Evolutionary conservation across 2,888 invertebrate genomes (phyloP), one percentile per base, ranked within the genome.

Genomic region (Apamea crenata): DNA sequence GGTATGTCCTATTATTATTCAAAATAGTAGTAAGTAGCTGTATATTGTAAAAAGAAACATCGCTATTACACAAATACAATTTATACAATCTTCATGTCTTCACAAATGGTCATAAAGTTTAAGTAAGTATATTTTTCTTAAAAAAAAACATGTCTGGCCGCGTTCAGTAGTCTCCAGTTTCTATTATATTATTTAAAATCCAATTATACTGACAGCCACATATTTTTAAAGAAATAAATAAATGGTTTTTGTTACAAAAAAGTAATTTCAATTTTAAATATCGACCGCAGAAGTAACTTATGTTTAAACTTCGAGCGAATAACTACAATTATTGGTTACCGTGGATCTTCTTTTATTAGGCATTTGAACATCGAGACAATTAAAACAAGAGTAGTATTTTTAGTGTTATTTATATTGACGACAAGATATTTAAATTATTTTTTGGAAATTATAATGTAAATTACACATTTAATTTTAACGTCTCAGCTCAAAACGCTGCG

Each of bases 131-230:
- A 5, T 0, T 53, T 61, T 80, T 56, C 5, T 47, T 29, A 16
- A 29, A 74, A 81, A 65, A 71, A 81, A 69, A 81, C 53, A 36
- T n/a, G 68, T 29, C 16, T 36, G 44, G 6, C 44, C 10, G 29
- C 25, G 29, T 81, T 50, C 61, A 76, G 56, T 40, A 29, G 53
- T 68, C 61, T 29, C 75, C 61, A 75, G 75, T 75, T 76, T 76
- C 36, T 76, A 40, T 69, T 53, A n/a, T 59, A 79, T 36, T 70
- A 66, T 83, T 72, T 75, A 50, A 80, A 72, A 75, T 65, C 29
- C 80, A 84, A 84, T 80, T 84, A 84, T n/a, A 29, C n/a, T 68
- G 85, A 74, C 78, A 66, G 59, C 61, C 12, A 61, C 65, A 63
- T 61, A 61, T 44, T 80, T 73, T 72, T 63, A 44, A 76, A 80